Evolutionary conservation across 2,113 vertebrate species (phyloP).

Genomic region (Tiliqua scincoides): DNA sequence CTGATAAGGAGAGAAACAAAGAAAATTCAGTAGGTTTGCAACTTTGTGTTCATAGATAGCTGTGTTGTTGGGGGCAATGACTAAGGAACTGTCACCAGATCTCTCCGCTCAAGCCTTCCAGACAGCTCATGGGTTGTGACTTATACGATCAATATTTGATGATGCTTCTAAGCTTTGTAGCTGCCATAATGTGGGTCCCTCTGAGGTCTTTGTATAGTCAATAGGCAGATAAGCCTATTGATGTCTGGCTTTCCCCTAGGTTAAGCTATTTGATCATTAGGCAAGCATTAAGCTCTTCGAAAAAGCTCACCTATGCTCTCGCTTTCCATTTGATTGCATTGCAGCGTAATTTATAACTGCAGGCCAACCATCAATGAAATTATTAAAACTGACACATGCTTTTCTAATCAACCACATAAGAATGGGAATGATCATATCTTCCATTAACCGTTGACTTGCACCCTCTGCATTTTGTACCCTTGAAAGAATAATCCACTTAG

Average conservation of each 20-base stretch:
- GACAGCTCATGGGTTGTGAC: not conserved
- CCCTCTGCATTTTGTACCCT: not conserved
- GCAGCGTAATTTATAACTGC: not conserved
- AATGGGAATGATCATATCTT: not conserved
- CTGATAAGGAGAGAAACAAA: constrained; percentile 68
- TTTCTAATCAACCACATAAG: not conserved
- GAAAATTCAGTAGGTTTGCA: constrained; percentile 1
- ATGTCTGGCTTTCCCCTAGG: not conserved
- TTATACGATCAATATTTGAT: not conserved
- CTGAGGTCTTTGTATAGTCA: not conserved
- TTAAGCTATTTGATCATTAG: not conserved
- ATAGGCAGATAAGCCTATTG: not conserved
- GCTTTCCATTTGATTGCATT: not conserved
- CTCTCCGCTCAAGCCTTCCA: not conserved
- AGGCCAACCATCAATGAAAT: not conserved
- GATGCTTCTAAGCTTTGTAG: not conserved
- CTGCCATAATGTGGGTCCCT: not conserved
- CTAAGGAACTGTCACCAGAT: not conserved
- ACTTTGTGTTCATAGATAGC: not conserved
- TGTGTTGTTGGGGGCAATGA: not conserved
- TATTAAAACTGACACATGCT: not conserved
- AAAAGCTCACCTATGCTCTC: not conserved
- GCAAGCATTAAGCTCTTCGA: not conserved
- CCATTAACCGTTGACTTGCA: constrained; percentile 7
- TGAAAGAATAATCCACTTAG: not conserved